Evolutionary conservation across 2,113 vertebrate species (phyloP).

Genomic region (Paradisaea rubra): DNA sequence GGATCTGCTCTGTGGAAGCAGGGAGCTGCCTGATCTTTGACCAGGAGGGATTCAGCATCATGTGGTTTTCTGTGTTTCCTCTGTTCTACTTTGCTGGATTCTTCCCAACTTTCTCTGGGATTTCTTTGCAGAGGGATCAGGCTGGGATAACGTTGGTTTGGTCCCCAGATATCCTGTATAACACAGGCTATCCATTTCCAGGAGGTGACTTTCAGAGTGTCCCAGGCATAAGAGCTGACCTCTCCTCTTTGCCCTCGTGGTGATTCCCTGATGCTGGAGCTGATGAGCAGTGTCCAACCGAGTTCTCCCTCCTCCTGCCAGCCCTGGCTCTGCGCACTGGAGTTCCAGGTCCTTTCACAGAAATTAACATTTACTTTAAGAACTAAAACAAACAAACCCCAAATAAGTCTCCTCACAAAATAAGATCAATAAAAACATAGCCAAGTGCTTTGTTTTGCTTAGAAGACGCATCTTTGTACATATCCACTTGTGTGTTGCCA

Average conservation of each 20-base stretch:
- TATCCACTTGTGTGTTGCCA: background rate
- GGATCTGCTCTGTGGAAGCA: background rate
- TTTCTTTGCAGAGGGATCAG: background rate
- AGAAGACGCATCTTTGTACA: background rate
- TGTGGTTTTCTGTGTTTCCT: background rate
- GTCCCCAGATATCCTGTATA: background rate
- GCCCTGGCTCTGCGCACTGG: background rate
- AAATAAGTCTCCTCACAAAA: background rate
- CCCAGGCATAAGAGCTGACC: background rate
- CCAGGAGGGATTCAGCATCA: background rate
- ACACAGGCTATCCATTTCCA: background rate
- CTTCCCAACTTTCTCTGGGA: background rate
- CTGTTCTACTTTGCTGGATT: background rate
- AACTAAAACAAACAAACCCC: background rate
- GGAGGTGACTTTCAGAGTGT: background rate
- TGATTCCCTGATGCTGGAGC: background rate
- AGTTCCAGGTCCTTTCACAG: background rate
- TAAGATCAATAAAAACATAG: background rate
- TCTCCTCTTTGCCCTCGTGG: background rate
- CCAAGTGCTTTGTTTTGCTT: slow-evolving; percentile 28
- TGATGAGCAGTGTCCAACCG: rapidly evolving
- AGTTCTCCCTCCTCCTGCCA: background rate
- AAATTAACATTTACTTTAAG: slow-evolving; percentile 6
- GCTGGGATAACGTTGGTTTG: background rate
- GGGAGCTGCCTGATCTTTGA: background rate